Evolutionary conservation across 2,113 vertebrate species (phyloP).

Genomic region (Pelodiscus sinensis): DNA sequence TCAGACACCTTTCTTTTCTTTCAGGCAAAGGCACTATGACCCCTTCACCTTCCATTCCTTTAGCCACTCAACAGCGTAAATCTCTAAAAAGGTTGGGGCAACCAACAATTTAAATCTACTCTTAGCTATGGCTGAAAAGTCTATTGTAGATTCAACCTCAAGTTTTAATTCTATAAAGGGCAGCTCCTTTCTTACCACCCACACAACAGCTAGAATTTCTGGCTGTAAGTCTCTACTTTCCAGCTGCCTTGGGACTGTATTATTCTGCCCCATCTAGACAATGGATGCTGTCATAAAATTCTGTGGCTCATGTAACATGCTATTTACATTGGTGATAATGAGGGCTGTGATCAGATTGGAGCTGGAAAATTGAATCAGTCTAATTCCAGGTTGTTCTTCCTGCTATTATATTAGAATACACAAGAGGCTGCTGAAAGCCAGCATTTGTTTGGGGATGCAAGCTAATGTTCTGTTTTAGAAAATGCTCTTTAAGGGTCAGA

Average conservation of each 20-base stretch:
- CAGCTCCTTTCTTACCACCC: conserved; percentile 48
- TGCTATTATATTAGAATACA: conserved; percentile 69
- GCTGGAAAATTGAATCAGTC: not conserved
- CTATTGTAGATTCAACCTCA: conserved; percentile 67
- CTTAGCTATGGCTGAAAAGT: conserved; percentile 60
- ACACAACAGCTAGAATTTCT: conserved; percentile 15
- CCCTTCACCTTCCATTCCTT: conserved; percentile 51
- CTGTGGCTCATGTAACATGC: not conserved
- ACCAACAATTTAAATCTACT: conserved; percentile 66
- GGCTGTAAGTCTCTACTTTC: conserved; percentile 20
- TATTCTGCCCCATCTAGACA: not conserved
- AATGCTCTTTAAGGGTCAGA: not conserved
- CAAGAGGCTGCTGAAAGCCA: conserved; percentile 74
- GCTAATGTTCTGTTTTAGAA: not conserved
- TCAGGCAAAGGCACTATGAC: conserved; percentile 35
- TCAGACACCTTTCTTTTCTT: conserved; percentile 10
- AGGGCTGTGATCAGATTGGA: conserved; percentile 11
- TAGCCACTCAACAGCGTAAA: conserved; percentile 31
- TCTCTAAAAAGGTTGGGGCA: conserved; percentile 59
- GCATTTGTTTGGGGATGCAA: conserved; percentile 30
- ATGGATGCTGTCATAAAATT: not conserved
- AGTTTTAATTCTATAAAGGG: conserved; percentile 50
- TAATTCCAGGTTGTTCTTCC: conserved; percentile 30
- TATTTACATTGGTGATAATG: not conserved
- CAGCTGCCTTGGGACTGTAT: not conserved